Evolutionary conservation across 2,113 vertebrate species (phyloP).

Genomic region (Hyperoodon ampullatus): DNA sequence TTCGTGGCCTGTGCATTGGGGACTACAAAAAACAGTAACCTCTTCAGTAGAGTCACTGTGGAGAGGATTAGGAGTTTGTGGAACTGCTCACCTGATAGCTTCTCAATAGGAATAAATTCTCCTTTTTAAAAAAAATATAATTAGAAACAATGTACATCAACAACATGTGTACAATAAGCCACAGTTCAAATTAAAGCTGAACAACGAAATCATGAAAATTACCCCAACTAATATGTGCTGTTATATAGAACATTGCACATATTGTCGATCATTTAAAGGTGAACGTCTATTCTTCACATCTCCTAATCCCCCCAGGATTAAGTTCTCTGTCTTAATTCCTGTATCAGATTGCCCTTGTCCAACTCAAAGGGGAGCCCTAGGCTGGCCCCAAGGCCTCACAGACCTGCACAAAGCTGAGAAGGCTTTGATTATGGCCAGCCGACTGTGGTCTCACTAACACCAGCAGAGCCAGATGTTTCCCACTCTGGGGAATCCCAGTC

Average conservation of each 20-base stretch:
- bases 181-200: neutral
- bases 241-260: neutral
- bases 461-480: neutral
- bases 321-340: neutral
- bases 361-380: neutral
- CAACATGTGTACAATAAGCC: neutral
- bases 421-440: rapidly evolving
- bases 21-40: neutral
- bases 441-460: rapidly evolving
- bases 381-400: rapidly evolving
- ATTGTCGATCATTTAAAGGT: neutral
- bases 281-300: neutral
- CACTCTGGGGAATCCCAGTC: rapidly evolving
- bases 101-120: rapidly evolving
- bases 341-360: rapidly evolving
- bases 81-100: neutral
- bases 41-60: neutral
- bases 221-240: neutral
- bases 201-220: neutral
- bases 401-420: rapidly evolving
- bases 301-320: neutral
- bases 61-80: neutral
- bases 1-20: neutral
- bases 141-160: neutral
- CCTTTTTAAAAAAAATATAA: neutral